A percentile compares a stretch with the other conserved stretches of the same genome.
phyloP scores from a whole-genome alignment of 2,797 vertebrate species.

The Muscicapa striata region DNA sequence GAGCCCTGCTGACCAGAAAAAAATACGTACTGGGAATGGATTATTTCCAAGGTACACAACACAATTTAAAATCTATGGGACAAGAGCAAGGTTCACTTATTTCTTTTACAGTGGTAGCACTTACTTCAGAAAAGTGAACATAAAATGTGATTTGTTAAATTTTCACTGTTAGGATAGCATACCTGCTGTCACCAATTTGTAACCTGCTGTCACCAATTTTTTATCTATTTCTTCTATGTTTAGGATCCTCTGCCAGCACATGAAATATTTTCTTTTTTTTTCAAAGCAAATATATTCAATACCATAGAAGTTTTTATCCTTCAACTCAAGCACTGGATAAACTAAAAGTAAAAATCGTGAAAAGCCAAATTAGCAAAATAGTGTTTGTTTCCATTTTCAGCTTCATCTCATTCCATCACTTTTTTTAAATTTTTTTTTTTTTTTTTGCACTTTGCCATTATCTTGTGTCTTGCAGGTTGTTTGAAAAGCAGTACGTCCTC shows the following conservation, averaged over 20 bases:
- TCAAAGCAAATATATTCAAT: neutral
- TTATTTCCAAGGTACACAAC: neutral
- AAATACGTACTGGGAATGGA: neutral
- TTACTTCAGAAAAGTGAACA: slow-evolving; percentile 52
- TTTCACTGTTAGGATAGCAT: neutral
- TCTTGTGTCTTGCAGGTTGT: neutral
- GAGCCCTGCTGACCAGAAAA: neutral
- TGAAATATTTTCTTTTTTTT: neutral
- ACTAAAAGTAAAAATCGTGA: neutral
- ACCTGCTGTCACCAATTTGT: slow-evolving; percentile 61
- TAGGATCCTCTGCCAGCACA: neutral
- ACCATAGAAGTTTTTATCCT: neutral
- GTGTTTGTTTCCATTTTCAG: neutral
- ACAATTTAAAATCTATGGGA: neutral
- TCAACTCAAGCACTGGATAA: neutral
- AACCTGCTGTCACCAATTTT: slow-evolving; percentile 52
- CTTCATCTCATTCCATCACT: neutral
- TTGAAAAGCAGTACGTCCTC: neutral
- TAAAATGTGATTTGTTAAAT: slow-evolving; percentile 64
- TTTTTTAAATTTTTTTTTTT: neutral
- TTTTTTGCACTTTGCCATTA: neutral
- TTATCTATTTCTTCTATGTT: slow-evolving; percentile 7
- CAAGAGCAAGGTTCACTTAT: neutral
- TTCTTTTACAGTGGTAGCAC: neutral
- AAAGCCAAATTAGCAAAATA: neutral